phyloP scores from a whole-genome alignment of 2,888 invertebrate species.

The Ischnura elegans region DNA sequence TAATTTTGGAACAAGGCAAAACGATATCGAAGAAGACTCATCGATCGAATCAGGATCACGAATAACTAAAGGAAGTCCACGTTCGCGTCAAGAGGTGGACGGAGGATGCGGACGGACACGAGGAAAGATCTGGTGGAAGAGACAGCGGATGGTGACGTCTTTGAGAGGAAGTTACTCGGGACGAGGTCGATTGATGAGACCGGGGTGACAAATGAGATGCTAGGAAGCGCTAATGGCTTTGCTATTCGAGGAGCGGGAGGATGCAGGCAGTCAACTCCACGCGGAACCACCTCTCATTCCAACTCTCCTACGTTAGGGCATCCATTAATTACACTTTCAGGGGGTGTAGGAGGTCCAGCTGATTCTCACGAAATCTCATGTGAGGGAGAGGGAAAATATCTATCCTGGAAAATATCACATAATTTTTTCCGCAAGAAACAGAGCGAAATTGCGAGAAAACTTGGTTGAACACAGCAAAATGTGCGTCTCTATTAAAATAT shows the following conservation, averaged over 20 bases:
- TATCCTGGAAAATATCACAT: no score
- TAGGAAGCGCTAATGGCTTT: slow-evolving; percentile 59
- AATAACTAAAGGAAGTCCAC: not conserved
- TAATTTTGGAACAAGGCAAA: no score
- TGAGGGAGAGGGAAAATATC: no score
- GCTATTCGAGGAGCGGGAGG: slow-evolving; percentile 8
- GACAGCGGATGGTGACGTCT: not conserved
- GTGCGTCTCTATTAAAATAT: no score
- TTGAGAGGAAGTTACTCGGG: not conserved
- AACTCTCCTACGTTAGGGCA: no score
- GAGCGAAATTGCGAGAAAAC: no score
- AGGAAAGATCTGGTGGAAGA: slow-evolving; percentile 30
- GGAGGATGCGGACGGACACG: not conserved
- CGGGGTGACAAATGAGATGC: slow-evolving; percentile 63
- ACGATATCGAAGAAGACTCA: not conserved
- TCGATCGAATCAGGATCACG: not conserved
- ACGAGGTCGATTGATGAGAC: slow-evolving; percentile 43
- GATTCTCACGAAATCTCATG: no score
- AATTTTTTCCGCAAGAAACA: no score
- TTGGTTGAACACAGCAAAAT: no score
- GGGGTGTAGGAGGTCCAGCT: no score
- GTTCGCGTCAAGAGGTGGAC: not conserved
- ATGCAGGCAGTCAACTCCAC: slow-evolving; percentile 10
- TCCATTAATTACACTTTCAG: no score
- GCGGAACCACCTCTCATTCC: not conserved